Percentiles rank a stretch among this genome's conserved stretches.
These are phyloP conservation scores for Dolomedes plantarius DNA, from an alignment of 2,888 invertebrate genomes.

Conservation along the genomic window DNA sequence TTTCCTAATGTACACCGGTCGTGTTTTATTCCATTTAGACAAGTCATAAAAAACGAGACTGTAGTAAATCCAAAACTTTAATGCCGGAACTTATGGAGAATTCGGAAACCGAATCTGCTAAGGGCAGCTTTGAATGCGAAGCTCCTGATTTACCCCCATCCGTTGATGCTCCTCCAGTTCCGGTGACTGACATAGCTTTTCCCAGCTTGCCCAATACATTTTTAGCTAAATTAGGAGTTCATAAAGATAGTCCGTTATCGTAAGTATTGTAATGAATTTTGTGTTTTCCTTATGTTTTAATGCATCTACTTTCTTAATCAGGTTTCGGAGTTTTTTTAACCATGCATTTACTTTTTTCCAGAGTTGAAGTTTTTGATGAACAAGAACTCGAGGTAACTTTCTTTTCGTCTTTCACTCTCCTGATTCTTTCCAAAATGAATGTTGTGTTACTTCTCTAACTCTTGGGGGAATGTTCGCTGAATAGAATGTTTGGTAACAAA, in stretches of 20 bases:
- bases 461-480: no score
- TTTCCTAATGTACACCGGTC: no score
- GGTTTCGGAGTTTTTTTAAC: not conserved
- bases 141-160: slow-evolving; percentile 40
- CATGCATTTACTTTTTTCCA: slow-evolving; percentile 39
- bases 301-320: not conserved
- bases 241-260: slow-evolving; percentile 69
- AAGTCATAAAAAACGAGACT: slow-evolving; percentile 54
- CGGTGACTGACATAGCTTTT: slow-evolving; percentile 74
- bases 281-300: not conserved
- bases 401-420: no score
- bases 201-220: slow-evolving; percentile 78
- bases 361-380: slow-evolving; percentile 73
- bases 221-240: slow-evolving; percentile 78
- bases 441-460: no score
- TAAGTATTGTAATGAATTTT: slow-evolving; percentile 28
- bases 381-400: slow-evolving; percentile 74
- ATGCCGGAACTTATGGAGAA: slow-evolving; percentile 73
- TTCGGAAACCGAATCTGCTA: slow-evolving; percentile 72
- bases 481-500: no score
- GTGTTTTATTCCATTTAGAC: slow-evolving; percentile 23
- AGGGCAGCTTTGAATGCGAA: slow-evolving; percentile 70
- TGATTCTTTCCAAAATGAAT: no score
- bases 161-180: slow-evolving; percentile 26
- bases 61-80: slow-evolving; percentile 60